phyloP scores from a whole-genome alignment of 2,888 invertebrate species.

The Lepidocyrtinus sp. region DNA sequence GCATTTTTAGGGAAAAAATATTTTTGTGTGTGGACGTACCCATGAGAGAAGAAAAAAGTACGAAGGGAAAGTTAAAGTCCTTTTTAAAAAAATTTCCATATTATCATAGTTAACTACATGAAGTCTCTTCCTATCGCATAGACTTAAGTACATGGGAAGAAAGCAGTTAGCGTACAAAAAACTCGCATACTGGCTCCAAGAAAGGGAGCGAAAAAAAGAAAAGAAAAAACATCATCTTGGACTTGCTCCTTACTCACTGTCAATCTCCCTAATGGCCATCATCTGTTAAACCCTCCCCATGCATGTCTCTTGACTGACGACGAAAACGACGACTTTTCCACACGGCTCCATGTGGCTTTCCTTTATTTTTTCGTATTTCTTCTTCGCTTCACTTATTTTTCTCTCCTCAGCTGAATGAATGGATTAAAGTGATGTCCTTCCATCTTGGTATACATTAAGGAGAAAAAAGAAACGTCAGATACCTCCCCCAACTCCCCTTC shows the following conservation, averaged over 20 bases:
- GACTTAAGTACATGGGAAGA: slow-evolving; percentile 1
- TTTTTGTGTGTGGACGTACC: slow-evolving; percentile 46
- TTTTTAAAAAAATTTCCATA: slow-evolving; percentile 11
- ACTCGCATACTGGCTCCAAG: background rate
- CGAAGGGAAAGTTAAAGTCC: slow-evolving; percentile 14
- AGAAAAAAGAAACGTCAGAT: slow-evolving; percentile 14
- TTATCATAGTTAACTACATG: slow-evolving; percentile 5
- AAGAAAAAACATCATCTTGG: slow-evolving; percentile 55
- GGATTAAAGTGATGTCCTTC: slow-evolving; percentile 51
- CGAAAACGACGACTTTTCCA: slow-evolving; percentile 23
- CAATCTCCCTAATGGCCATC: slow-evolving; percentile 63
- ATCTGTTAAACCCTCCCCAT: slow-evolving; percentile 62
- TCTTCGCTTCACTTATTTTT: background rate
- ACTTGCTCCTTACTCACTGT: slow-evolving; percentile 63
- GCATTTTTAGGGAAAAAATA: slow-evolving; percentile 33
- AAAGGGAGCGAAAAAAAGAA: slow-evolving; percentile 4
- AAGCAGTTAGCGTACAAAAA: slow-evolving; percentile 13
- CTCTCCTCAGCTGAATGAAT: background rate
- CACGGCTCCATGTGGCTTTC: slow-evolving; percentile 25
- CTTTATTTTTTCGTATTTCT: background rate
- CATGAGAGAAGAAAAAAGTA: slow-evolving; percentile 20
- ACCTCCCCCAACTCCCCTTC: background rate
- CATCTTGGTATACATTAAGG: slow-evolving; percentile 21
- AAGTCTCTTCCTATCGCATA: background rate
- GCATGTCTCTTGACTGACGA: slow-evolving; percentile 51